These are phyloP conservation scores for Ardeotis arabs DNA, from an alignment of 2,113 vertebrate species.

Conservation along the genomic window DNA sequence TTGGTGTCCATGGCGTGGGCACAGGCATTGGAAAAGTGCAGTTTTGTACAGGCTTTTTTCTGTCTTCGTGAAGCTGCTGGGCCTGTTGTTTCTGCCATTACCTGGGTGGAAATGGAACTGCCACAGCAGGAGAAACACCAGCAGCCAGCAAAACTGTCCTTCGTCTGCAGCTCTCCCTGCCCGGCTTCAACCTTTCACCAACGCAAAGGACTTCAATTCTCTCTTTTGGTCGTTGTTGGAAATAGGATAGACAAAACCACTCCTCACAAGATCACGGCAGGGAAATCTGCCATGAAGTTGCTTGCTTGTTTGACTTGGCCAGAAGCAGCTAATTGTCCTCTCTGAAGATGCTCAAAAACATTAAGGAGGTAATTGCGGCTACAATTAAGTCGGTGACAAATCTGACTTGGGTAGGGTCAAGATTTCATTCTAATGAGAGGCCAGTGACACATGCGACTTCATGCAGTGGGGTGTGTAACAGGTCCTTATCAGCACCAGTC, in stretches of 20 bases:
- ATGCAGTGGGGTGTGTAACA: background rate
- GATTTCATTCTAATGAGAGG: background rate
- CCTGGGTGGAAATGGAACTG: rapidly evolving
- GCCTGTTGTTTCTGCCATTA: rapidly evolving
- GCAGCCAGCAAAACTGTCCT: background rate
- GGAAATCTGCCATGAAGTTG: background rate
- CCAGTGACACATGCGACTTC: background rate
- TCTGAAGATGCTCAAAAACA: background rate
- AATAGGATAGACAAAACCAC: background rate
- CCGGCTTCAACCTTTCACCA: background rate
- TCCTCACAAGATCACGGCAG: rapidly evolving
- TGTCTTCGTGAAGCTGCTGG: background rate
- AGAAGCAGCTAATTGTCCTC: background rate
- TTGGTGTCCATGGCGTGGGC: rapidly evolving
- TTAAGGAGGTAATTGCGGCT: background rate
- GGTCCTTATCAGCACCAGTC: background rate
- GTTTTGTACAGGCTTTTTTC: background rate
- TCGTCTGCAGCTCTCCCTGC: background rate
- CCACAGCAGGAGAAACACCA: rapidly evolving
- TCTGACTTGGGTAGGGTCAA: background rate
- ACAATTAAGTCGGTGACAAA: background rate
- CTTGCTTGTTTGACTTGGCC: background rate
- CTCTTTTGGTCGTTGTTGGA: rapidly evolving
- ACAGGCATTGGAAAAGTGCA: rapidly evolving
- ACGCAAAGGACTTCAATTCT: rapidly evolving